These are phyloP conservation scores for Pseudomyrmex sp. DNA, from an alignment of 1,140 invertebrate species.

Conservation along the genomic window DNA sequence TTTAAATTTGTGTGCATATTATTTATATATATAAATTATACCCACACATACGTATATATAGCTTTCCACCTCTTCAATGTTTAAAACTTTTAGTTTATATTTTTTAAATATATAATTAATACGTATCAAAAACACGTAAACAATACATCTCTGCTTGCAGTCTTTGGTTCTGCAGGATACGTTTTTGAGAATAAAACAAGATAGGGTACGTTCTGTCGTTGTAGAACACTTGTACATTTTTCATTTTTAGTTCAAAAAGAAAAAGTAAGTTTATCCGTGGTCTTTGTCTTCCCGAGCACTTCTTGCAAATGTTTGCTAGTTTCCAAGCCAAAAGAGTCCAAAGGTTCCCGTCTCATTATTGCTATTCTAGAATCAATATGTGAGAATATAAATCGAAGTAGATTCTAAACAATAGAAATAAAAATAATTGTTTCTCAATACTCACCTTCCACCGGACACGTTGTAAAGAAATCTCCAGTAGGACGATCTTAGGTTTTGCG, in stretches of 20 bases:
- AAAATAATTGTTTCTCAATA: background rate
- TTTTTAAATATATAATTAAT: no score
- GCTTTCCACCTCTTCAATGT: no score
- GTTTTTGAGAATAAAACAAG: conserved; percentile 8
- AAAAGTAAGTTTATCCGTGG: conserved; percentile 75
- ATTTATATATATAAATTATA: no score
- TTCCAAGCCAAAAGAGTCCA: conserved; percentile 87
- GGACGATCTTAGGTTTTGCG: conserved; percentile 91
- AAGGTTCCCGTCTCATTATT: conserved; percentile 85
- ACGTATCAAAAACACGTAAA: background rate
- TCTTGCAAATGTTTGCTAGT: conserved; percentile 82
- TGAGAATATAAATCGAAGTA: conserved; percentile 16
- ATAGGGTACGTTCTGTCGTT: conserved; percentile 13
- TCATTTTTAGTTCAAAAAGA: conserved; percentile 74
- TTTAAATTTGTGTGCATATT: no score
- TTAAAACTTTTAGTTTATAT: no score
- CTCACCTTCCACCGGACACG: conserved; percentile 91
- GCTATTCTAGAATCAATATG: conserved; percentile 85
- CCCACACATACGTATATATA: no score
- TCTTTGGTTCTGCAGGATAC: conserved; percentile 64
- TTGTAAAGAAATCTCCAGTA: conserved; percentile 93
- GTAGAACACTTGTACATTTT: background rate
- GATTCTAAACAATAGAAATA: background rate
- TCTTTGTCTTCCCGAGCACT: conserved; percentile 81
- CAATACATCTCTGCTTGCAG: conserved; percentile 29